Conservation (phyloP, 2,797 vertebrate genomes). For the Clarias pachynema region DNA sequence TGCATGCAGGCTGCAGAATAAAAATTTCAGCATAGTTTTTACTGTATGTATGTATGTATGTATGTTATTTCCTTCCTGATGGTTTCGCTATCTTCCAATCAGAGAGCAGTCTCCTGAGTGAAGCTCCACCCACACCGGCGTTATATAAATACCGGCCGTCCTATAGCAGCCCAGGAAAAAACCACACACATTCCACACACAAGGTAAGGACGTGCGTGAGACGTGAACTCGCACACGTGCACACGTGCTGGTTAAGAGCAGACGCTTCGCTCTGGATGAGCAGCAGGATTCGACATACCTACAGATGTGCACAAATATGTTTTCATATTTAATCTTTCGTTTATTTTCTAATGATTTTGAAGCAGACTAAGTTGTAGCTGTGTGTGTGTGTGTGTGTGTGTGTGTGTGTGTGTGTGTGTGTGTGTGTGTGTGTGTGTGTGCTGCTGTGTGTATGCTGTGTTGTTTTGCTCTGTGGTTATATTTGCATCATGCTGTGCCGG, state of each 20-base stretch:
- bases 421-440: conserved; percentile 64
- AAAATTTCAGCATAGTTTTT: not conserved
- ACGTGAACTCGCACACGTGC: not conserved
- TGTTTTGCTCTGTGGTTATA: conserved; percentile 29
- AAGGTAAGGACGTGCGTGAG: conserved; percentile 66
- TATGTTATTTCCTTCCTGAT: not conserved
- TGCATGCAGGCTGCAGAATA: not conserved
- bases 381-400: conserved; percentile 63
- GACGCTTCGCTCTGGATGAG: not conserved
- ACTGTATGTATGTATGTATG: not conserved
- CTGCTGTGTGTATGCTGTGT: no score
- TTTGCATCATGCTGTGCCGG: conserved; percentile 37
- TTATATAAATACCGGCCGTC: conserved; percentile 94
- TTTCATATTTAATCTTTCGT: conserved; percentile 46
- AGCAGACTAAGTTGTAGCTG: conserved; percentile 75
- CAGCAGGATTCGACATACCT: not conserved
- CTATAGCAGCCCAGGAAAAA: conserved; percentile 85
- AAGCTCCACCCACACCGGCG: conserved; percentile 89
- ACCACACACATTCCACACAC: conserved; percentile 78
- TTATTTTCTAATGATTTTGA: conserved; percentile 66
- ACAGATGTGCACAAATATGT: not conserved
- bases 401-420: conserved; percentile 55
- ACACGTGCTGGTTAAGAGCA: not conserved
- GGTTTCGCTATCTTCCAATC: conserved; percentile 37
- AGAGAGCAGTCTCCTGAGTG: conserved; percentile 89